Percentiles rank a stretch among this genome's conserved stretches.
phyloP scores from a whole-genome alignment of 1,140 invertebrate species.

The Akabosia matsudoensis region DNA sequence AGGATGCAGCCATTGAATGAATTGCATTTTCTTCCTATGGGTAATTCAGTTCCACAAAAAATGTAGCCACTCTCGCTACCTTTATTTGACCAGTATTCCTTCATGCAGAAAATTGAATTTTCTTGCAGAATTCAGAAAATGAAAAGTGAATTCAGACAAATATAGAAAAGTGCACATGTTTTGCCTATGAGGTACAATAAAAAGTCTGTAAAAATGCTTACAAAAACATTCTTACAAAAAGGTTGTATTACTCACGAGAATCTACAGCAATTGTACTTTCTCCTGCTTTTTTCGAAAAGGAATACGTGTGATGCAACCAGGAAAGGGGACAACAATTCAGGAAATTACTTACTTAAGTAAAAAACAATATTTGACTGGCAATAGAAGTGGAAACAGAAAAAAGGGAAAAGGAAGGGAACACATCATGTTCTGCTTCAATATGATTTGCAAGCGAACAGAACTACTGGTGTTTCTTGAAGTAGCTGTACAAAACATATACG shows the following conservation, averaged over 20 bases:
- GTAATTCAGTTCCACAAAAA: conserved; percentile 3
- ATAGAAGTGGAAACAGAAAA: not conserved
- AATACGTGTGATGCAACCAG: not conserved
- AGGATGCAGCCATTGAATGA: not conserved
- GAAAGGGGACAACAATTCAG: conserved; percentile 18
- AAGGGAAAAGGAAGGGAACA: not conserved
- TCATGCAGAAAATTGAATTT: conserved; percentile 20
- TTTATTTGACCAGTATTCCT: conserved; percentile 14
- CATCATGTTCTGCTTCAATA: not conserved
- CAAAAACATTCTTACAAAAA: too few species aligned
- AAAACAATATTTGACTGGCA: conserved; percentile 19
- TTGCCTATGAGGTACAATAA: not conserved
- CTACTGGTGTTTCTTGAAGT: not conserved
- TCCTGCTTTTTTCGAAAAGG: not conserved
- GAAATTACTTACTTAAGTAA: conserved; percentile 23
- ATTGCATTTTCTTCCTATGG: not conserved
- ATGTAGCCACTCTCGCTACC: conserved; percentile 6
- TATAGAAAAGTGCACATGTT: not conserved
- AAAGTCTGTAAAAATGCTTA: too few species aligned
- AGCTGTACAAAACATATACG: not conserved
- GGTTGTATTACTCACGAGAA: too few species aligned
- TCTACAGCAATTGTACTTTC: not conserved
- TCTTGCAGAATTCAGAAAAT: conserved; percentile 20
- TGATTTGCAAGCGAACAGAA: not conserved
- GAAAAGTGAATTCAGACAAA: conserved; percentile 1